Base-by-base conservation (phyloP, 2,888 invertebrate species). In the Rutpela maculata region DNA sequence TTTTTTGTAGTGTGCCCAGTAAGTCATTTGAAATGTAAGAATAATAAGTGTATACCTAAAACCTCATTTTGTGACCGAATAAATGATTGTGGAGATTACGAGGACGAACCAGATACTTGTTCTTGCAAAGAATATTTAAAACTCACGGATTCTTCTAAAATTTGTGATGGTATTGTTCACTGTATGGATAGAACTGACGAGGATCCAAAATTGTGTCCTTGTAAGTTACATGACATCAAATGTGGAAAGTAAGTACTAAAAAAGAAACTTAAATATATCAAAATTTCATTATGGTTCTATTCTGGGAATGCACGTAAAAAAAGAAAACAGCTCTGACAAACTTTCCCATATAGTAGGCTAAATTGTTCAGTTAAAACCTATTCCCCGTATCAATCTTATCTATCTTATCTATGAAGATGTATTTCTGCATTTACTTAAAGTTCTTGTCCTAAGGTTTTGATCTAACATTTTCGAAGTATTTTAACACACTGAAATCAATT, bases 181-280 rank as follows among this genome's bases (percentile, higher is more conserved):
- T 97, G 97, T 85, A 90, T 92, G 80, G 96, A 97, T 86, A 93
- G 94, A 81, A 93, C 93, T 71, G 97, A 97, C 84, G 97, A 97
- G 86, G 92, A 92, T 79, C 93, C 94, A 0, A 89, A 90, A 81
- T 88, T 91, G 22, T 95, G 96, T 86, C 91, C 91, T 76, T 95
- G 95, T 85, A 92, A 88, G 4, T 84, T 88, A 2, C 86, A 88
- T 31, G 90, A 89, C 74, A 93, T 92, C 84, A 89, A 88, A 76
- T 94, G 93, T 84, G 86, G 85, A 75, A 88, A 88, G 93, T 93
- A 89, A 89, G 87, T 74, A 65, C n/a, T 26, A 1, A 26, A 26
- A n/a, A 10, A 55, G 17, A 17, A 55, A 55, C 17, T n/a, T 5
- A 11, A 3, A 3, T 11, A 55, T 15, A 5, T 55, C 5, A 55